These are phyloP conservation scores for Geotrupes spiniger DNA, from an alignment of 2,888 invertebrate genomes.

Conservation along the genomic window DNA sequence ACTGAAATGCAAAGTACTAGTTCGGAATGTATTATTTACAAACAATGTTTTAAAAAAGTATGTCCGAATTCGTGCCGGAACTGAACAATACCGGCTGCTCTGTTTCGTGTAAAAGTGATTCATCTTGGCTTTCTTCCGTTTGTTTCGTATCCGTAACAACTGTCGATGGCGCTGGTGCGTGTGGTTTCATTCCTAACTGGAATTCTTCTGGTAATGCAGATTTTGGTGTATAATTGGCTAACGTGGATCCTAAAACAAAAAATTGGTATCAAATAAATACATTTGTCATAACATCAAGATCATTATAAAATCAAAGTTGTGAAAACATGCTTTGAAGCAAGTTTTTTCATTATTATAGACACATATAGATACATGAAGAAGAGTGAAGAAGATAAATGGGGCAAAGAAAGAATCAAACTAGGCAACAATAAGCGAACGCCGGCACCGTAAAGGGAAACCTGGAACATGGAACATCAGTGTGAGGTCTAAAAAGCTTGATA, in stretches of 20 bases:
- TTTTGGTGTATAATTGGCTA: slow-evolving; percentile 82
- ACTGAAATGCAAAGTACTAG: slow-evolving; percentile 5
- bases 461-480: no score
- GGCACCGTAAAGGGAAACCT: no score
- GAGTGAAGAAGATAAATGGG: no score
- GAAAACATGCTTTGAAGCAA: no score
- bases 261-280: no score
- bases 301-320: no score
- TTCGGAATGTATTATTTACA: slow-evolving; percentile 4
- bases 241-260: slow-evolving; percentile 56
- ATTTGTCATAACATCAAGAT: no score
- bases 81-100: slow-evolving; percentile 45
- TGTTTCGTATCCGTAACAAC: slow-evolving; percentile 19
- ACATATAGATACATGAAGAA: no score
- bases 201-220: slow-evolving; percentile 68
- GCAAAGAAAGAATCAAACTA: no score
- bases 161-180: slow-evolving; percentile 34
- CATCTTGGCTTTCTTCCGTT: slow-evolving; percentile 26
- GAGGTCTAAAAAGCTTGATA: no score
- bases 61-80: slow-evolving; percentile 47
- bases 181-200: slow-evolving; percentile 73
- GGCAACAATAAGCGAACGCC: no score
- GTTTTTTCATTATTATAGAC: no score
- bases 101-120: slow-evolving; percentile 31
- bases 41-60: slow-evolving; percentile 41